Evolutionary conservation across 2,113 vertebrate species (phyloP).

Genomic region (Brachyhypopomus gauderio): DNA sequence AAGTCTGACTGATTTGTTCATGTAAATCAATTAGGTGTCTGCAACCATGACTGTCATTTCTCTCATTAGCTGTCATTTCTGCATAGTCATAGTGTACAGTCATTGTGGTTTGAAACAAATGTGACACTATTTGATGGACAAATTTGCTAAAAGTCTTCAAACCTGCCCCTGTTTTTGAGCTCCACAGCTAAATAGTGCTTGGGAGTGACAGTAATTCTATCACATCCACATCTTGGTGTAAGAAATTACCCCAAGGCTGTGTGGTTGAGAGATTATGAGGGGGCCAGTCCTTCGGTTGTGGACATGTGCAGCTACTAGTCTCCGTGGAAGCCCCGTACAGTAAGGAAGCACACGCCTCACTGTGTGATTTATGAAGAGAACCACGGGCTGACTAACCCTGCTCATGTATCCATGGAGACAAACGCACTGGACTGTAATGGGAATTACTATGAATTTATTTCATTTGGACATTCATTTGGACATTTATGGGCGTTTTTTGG

Average conservation of each 20-base stretch:
- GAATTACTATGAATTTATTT: neutral
- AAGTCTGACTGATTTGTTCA: neutral
- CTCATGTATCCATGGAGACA: neutral
- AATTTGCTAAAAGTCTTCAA: neutral
- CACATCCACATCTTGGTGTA: too few relatives aligned
- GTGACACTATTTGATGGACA: neutral
- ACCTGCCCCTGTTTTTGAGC: neutral
- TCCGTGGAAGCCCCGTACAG: neutral
- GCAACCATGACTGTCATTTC: too few relatives aligned
- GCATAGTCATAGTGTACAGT: too few relatives aligned
- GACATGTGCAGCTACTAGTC: neutral
- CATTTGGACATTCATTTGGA: neutral
- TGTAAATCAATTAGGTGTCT: neutral
- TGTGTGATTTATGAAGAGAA: conserved; percentile 9
- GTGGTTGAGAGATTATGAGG: too few relatives aligned
- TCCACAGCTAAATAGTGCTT: too few relatives aligned
- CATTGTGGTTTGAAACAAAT: neutral
- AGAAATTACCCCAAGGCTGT: too few relatives aligned
- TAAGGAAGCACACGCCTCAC: neutral
- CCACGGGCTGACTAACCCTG: neutral
- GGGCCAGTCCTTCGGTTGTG: too few relatives aligned
- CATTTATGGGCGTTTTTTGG: neutral
- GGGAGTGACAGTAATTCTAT: too few relatives aligned
- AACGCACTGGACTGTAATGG: neutral
- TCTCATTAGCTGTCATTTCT: neutral